Percentiles rank a stretch among this genome's conserved stretches.
Evolutionary conservation across 2,888 invertebrate genomes (phyloP).

Genomic region (Eupithecia tripunctaria): DNA sequence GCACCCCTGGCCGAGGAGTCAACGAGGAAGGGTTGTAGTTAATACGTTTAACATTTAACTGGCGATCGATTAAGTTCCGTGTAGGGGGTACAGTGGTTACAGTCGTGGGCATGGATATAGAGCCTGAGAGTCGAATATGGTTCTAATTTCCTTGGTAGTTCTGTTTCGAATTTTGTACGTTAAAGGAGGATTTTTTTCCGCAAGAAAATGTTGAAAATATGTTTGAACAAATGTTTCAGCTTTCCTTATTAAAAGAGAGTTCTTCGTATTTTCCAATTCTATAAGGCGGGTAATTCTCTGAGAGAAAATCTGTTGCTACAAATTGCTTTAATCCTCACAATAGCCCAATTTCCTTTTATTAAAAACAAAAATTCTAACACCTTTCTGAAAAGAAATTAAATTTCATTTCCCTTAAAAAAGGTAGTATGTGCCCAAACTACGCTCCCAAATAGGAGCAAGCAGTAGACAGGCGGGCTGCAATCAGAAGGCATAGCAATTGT

Average conservation of each 20-base stretch:
- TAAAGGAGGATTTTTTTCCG: background rate
- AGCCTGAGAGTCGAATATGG: background rate
- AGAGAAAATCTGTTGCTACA: background rate
- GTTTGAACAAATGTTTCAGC: background rate
- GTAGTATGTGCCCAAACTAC: background rate
- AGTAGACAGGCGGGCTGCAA: conserved; percentile 29
- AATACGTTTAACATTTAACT: conserved; percentile 1
- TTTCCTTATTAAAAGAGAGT: background rate
- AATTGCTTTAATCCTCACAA: background rate
- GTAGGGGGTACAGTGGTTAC: background rate
- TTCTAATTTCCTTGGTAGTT: background rate
- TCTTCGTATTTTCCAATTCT: background rate
- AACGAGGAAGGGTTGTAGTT: background rate
- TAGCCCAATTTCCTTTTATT: background rate
- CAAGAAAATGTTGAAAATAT: background rate
- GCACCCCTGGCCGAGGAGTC: background rate
- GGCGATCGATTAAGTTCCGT: background rate
- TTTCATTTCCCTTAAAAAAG: background rate
- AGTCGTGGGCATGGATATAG: background rate
- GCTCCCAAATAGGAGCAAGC: conserved; percentile 11
- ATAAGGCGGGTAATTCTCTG: background rate
- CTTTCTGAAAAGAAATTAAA: background rate
- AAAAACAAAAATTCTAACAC: background rate
- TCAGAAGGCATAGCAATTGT: conserved; percentile 50
- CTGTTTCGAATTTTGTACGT: background rate